Evolutionary conservation across 2,888 invertebrate species (phyloP), one percentile per base, ranked within the genome.

Genomic region (Plebejus anna): DNA sequence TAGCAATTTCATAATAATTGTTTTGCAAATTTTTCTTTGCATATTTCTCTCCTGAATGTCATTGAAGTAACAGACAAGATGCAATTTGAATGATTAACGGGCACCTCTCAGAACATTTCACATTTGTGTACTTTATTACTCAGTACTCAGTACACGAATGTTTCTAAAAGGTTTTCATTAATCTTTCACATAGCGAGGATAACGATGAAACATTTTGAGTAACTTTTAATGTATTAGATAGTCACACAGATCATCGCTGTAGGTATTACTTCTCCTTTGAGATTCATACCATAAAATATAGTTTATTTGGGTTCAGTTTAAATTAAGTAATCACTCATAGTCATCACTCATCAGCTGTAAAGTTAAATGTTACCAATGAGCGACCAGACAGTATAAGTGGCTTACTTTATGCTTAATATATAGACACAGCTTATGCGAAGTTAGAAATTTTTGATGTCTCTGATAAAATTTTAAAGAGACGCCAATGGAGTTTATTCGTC

Each of bases 141-240:
- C 9, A 61, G 61, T 32, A 66, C 66, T 66, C 9, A 61, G 61
- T 66, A 66, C 32, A 36, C 66, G 32, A 32, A 66, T 66, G 16
- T 66, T 66, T 66, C 66, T 66, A 66, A 66, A 66, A 66, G 66
- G 66, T 36, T 66, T 66, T 32, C 66, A 66, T 66, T 66, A 66
- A 66, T 66, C 66, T 66, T 66, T 66, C 66, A 66, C 5, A 66
- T 66, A 32, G 66, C 66, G 13, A 66, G 66, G 66, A 66, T 66
- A 66, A 36, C 32, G 66, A 36, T 22, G 28, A 61, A 32, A 66
- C 32, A 66, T 66, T 66, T 66, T 32, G 9, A 66, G 2, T 4
- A 66, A 66, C 32, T 66, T 66, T 66, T 66, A 66, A 66, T 66
- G 66, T 66, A 66, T 66, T 66, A 32, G 32, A 66, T 66, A 66